Evolutionary conservation across 2,888 invertebrate species (phyloP).

Genomic region (Penaeus monodon): DNA sequence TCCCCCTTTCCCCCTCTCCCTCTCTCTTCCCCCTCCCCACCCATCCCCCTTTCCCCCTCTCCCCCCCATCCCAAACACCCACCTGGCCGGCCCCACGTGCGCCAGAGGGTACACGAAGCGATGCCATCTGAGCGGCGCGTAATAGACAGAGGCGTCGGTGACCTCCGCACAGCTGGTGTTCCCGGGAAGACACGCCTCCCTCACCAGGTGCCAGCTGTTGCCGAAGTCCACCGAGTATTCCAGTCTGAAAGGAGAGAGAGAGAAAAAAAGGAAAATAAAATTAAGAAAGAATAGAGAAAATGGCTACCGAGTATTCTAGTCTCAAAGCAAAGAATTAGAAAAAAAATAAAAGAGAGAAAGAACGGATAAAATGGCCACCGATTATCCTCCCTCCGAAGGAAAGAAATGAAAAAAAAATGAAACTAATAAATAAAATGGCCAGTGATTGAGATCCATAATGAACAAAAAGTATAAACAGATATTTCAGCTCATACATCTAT

Average conservation of each 20-base stretch:
- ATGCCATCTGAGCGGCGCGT: conserved; percentile 59
- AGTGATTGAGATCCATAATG: too few species aligned
- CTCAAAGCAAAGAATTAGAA: too few species aligned
- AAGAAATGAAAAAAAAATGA: too few species aligned
- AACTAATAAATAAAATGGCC: too few species aligned
- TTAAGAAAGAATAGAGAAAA: not conserved
- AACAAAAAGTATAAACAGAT: too few species aligned
- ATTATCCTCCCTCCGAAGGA: too few species aligned
- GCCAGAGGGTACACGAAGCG: conserved; percentile 55
- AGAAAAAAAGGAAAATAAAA: not conserved
- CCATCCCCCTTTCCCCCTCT: too few species aligned
- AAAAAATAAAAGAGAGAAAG: too few species aligned
- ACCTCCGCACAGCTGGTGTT: conserved; percentile 38
- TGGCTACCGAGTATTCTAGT: not conserved
- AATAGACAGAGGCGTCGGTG: conserved; percentile 58
- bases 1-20: too few species aligned
- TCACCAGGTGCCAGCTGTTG: conserved; percentile 54
- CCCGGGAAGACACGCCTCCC: conserved; percentile 56
- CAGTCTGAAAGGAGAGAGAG: conserved; percentile 32
- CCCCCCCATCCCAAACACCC: not conserved
- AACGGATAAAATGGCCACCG: too few species aligned
- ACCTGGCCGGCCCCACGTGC: conserved; percentile 62
- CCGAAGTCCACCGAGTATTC: conserved; percentile 62
- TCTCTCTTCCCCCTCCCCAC: too few species aligned
- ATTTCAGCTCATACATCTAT: too few species aligned